phyloP scores from a whole-genome alignment of 2,113 vertebrate species.

The Paramisgurnus dabryanus region DNA sequence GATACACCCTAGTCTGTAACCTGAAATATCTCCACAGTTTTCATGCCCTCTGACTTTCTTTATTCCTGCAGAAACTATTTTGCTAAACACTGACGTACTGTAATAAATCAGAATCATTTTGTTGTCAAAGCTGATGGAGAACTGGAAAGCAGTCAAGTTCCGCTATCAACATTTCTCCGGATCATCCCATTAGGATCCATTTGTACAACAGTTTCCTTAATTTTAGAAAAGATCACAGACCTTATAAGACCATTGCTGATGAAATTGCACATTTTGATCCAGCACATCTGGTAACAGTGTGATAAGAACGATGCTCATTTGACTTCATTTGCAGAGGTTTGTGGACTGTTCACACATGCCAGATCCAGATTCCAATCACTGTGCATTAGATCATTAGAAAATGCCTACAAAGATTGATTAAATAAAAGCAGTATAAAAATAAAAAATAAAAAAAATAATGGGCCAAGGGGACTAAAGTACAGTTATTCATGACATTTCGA shows the following conservation, averaged over 20 bases:
- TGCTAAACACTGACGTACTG: slow-evolving; percentile 26
- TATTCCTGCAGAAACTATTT: slow-evolving; percentile 26
- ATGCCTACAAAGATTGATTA: slow-evolving; percentile 12
- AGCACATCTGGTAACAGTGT: slow-evolving; percentile 38
- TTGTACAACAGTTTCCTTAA: slow-evolving; percentile 25
- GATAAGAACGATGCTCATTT: slow-evolving; percentile 22
- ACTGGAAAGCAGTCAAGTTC: slow-evolving; percentile 19
- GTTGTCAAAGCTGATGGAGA: slow-evolving; percentile 33
- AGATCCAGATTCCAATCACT: slow-evolving; percentile 40
- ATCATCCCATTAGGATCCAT: slow-evolving; percentile 32
- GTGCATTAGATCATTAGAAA: not conserved
- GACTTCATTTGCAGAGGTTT: slow-evolving; percentile 13
- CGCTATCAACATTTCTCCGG: not conserved
- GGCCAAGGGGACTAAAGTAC: no score
- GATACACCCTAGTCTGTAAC: not conserved
- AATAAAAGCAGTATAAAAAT: not conserved
- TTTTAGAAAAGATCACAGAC: slow-evolving; percentile 20
- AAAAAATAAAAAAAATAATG: no score
- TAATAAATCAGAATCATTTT: slow-evolving; percentile 36
- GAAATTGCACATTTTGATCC: not conserved
- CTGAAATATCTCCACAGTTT: not conserved
- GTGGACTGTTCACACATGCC: slow-evolving; percentile 16
- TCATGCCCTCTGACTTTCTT: slow-evolving; percentile 2
- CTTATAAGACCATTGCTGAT: not conserved
- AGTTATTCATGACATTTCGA: no score